Conservation (phyloP, 2,113 vertebrate species). For the Tympanuchus pallidicinctus region DNA sequence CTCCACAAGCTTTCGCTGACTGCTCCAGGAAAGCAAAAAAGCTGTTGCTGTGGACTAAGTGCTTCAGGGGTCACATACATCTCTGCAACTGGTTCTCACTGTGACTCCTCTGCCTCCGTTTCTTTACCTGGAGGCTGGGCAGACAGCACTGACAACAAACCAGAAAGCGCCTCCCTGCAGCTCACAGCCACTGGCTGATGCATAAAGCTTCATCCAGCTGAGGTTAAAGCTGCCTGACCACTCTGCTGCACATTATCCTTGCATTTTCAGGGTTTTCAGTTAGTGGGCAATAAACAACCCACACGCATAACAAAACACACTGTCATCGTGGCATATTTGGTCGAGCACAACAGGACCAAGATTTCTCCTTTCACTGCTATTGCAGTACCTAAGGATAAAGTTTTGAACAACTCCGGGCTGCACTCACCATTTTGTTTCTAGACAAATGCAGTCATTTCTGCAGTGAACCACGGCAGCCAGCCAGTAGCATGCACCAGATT, state of each 20-base stretch:
- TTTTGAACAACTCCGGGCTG: background rate
- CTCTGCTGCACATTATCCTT: rapidly evolving
- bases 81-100: background rate
- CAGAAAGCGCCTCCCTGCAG: background rate
- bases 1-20: background rate
- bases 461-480: background rate
- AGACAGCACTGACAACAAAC: rapidly evolving
- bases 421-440: background rate
- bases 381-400: background rate
- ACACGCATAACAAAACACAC: rapidly evolving
- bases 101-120: rapidly evolving
- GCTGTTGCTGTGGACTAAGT: background rate
- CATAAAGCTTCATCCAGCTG: background rate
- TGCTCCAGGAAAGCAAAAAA: background rate
- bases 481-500: background rate
- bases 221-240: rapidly evolving
- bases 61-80: background rate
- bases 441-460: background rate
- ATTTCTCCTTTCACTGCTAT: background rate
- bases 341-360: background rate
- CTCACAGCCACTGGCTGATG: background rate
- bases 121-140: background rate
- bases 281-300: background rate
- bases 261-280: background rate
- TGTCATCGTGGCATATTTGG: rapidly evolving